These are phyloP conservation scores for Eidolon helvum DNA, from an alignment of 2,113 vertebrate species.

Conservation along the genomic window DNA sequence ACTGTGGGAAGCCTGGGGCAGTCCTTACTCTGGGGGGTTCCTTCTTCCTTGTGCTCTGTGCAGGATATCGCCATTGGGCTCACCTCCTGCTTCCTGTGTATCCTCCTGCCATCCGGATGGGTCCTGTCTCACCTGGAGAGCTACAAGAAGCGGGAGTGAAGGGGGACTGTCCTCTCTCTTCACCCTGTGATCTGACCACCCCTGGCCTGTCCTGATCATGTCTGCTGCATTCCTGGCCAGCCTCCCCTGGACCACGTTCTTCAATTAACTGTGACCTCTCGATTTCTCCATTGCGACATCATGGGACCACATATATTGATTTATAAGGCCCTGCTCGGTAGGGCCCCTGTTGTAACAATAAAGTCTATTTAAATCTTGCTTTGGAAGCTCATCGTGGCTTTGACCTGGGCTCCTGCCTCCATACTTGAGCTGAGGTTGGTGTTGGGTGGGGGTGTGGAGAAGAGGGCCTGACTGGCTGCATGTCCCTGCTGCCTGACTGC, in stretches of 20 bases:
- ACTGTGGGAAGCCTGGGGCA: background rate
- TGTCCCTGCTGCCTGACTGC: background rate
- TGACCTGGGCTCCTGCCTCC: background rate
- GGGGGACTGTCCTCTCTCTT: background rate
- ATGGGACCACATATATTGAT: constrained; percentile 48
- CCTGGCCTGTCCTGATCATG: background rate
- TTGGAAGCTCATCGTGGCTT: background rate
- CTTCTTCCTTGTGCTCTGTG: constrained; percentile 34
- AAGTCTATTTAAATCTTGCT: constrained; percentile 48
- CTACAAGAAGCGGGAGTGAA: constrained; percentile 79
- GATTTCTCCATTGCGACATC: background rate
- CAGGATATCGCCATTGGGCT: constrained; percentile 62
- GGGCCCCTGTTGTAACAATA: constrained; percentile 60
- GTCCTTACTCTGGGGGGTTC: background rate
- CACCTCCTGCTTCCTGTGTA: constrained; percentile 52
- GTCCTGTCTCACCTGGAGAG: constrained; percentile 71
- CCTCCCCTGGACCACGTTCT: background rate
- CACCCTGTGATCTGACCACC: background rate
- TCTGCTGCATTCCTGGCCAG: constrained; percentile 34
- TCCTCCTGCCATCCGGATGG: constrained; percentile 71
- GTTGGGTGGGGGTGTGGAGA: background rate
- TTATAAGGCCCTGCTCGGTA: background rate
- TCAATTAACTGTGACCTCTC: constrained; percentile 4
- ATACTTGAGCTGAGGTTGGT: background rate
- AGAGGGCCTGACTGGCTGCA: background rate